Conservation (phyloP, 2,888 invertebrate species). For the Dicyrtomina minuta region DNA sequence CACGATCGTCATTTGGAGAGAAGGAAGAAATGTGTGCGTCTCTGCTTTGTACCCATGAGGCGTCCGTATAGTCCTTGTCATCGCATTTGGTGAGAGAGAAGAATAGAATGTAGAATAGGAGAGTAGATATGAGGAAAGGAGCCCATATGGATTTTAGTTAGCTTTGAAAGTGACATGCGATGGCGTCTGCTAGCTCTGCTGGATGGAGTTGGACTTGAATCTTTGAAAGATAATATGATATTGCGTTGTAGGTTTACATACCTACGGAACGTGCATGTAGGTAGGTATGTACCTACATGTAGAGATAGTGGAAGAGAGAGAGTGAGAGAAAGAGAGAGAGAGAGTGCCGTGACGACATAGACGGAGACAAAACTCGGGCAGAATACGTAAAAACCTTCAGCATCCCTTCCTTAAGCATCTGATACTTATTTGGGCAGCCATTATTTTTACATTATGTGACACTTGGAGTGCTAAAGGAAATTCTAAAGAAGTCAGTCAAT, state of each 20-base stretch:
- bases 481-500: conserved; percentile 18
- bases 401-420: conserved; percentile 11
- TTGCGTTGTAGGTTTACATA: too few species aligned
- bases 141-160: too few species aligned
- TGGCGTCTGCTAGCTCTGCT: too few species aligned
- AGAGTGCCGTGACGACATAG: conserved; percentile 11
- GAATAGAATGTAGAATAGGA: conserved; percentile 1
- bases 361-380: conserved; percentile 16
- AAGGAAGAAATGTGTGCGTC: too few species aligned
- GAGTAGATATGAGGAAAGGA: neutral
- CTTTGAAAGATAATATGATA: too few species aligned
- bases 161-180: too few species aligned
- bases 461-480: conserved; percentile 23
- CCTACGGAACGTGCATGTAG: too few species aligned
- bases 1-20: too few species aligned
- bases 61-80: neutral
- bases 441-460: conserved; percentile 35
- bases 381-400: conserved; percentile 22
- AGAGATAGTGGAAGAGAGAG: neutral
- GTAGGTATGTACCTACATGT: too few species aligned
- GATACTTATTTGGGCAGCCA: conserved; percentile 23
- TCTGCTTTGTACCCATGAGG: too few species aligned
- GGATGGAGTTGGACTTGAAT: too few species aligned
- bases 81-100: neutral
- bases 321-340: conserved; percentile 1